Conservation (phyloP, 1,140 invertebrate species). For the Gryon sp. region DNA sequence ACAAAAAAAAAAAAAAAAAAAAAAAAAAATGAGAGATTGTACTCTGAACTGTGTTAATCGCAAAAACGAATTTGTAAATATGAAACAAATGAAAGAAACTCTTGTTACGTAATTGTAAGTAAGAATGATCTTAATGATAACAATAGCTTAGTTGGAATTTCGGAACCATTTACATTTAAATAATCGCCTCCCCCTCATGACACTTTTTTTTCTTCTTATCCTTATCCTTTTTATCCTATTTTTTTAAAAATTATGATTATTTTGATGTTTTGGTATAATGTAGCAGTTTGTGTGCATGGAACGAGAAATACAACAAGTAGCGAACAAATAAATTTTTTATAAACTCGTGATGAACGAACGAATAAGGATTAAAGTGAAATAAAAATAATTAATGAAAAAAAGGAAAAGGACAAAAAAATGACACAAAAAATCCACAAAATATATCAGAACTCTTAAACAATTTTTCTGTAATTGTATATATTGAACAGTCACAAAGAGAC, state of each 20-base stretch:
- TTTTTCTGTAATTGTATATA: slow-evolving; percentile 72
- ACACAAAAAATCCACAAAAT: slow-evolving; percentile 35
- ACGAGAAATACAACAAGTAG: slow-evolving; percentile 23
- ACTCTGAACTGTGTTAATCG: slow-evolving; percentile 49
- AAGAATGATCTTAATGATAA: slow-evolving; percentile 63
- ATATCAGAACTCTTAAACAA: slow-evolving; percentile 75
- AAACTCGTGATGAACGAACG: slow-evolving; percentile 41
- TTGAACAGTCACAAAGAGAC: slow-evolving; percentile 53
- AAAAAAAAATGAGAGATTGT: slow-evolving; percentile 11
- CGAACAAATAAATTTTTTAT: slow-evolving; percentile 54
- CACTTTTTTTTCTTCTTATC: slow-evolving; percentile 24
- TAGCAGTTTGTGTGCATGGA: background rate
- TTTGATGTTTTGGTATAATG: too few species aligned
- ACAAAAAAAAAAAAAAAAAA: too few species aligned
- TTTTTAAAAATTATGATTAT: too few species aligned
- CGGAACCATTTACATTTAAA: slow-evolving; percentile 58
- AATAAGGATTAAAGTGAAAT: background rate
- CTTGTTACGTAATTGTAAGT: slow-evolving; percentile 73
- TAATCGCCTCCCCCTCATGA: slow-evolving; percentile 18
- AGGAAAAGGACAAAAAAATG: background rate
- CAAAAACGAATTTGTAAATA: slow-evolving; percentile 68
- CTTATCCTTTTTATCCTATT: too few species aligned
- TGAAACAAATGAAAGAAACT: slow-evolving; percentile 66
- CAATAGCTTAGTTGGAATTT: slow-evolving; percentile 59
- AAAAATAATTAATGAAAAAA: background rate